Conservation (phyloP, 2,888 invertebrate species). For the Eumerus sabulonum region DNA sequence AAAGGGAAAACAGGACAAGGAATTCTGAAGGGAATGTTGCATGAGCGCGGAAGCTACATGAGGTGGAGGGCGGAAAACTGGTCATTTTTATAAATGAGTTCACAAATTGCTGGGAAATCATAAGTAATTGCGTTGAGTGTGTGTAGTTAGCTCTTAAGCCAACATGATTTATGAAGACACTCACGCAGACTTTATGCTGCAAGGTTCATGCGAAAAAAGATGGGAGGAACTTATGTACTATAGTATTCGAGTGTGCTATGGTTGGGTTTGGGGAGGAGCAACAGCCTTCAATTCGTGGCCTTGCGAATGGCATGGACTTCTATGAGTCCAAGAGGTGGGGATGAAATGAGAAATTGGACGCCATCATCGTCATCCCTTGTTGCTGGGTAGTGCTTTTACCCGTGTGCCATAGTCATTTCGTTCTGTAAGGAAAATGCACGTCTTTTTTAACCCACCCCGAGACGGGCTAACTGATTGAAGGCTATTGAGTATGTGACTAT, state of each 20-base stretch:
- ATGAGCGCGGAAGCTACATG: slow-evolving; percentile 23
- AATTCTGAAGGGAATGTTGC: slow-evolving; percentile 12
- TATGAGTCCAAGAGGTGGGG: slow-evolving; percentile 43
- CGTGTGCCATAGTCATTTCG: slow-evolving; percentile 16
- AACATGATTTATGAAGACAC: slow-evolving; percentile 68
- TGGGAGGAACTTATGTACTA: slow-evolving; percentile 24
- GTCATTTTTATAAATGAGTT: slow-evolving; percentile 69
- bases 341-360: slow-evolving; percentile 55
- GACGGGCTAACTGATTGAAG: no score
- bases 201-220: slow-evolving; percentile 43
- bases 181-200: slow-evolving; percentile 61
- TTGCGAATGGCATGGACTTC: slow-evolving; percentile 41
- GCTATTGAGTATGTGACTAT: no score
- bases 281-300: slow-evolving; percentile 49
- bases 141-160: slow-evolving; percentile 68
- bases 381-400: slow-evolving; percentile 34
- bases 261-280: slow-evolving; percentile 43
- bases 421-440: slow-evolving; percentile 32
- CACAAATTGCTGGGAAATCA: slow-evolving; percentile 70
- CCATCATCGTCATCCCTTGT: slow-evolving; percentile 58
- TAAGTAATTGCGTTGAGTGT: slow-evolving; percentile 70
- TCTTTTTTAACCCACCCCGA: slow-evolving; percentile 9
- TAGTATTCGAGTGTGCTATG: not conserved
- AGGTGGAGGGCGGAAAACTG: slow-evolving; percentile 58
- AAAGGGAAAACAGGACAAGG: not conserved